Evolutionary conservation across 2,797 vertebrate genomes (phyloP).

Genomic region (Clarias laeviceps): DNA sequence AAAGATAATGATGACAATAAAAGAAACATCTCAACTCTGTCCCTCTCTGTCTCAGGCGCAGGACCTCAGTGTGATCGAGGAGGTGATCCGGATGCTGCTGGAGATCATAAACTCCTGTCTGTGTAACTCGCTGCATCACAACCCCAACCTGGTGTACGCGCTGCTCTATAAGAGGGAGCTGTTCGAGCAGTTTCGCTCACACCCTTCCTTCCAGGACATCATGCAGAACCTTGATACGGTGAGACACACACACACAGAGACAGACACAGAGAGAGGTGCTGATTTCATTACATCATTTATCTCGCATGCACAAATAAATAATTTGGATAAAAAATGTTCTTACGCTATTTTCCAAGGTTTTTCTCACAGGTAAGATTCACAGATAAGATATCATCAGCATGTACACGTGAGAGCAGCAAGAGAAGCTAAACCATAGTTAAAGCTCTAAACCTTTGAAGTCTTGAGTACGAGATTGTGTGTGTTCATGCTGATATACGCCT

Average conservation of each 20-base stretch:
- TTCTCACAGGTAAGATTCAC: neutral
- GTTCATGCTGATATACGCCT: too few species aligned
- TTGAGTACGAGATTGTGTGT: too few species aligned
- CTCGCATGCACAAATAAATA: neutral
- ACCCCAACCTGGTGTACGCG: constrained; percentile 95
- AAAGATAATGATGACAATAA: too few species aligned
- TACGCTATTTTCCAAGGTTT: neutral
- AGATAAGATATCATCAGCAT: neutral
- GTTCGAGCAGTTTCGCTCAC: constrained; percentile 93
- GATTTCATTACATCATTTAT: neutral
- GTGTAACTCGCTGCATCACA: constrained; percentile 93
- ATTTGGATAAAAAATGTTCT: neutral
- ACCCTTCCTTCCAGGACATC: constrained; percentile 97
- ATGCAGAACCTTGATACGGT: constrained; percentile 98
- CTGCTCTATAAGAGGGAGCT: constrained; percentile 96
- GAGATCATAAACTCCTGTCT: constrained; percentile 99
- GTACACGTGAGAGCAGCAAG: neutral
- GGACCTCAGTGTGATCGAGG: constrained; percentile 95
- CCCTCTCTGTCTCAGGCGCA: constrained; percentile 77
- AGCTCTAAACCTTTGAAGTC: too few species aligned
- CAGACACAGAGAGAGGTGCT: neutral
- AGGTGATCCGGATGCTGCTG: constrained; percentile 98
- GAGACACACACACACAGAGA: constrained; percentile 54
- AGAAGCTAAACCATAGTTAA: neutral
- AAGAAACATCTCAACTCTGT: too few species aligned